A percentile compares a stretch with the other conserved stretches of the same genome.
These are phyloP conservation scores for Diplolepis rosae DNA, from an alignment of 2,888 invertebrate genomes.

Conservation along the genomic window DNA sequence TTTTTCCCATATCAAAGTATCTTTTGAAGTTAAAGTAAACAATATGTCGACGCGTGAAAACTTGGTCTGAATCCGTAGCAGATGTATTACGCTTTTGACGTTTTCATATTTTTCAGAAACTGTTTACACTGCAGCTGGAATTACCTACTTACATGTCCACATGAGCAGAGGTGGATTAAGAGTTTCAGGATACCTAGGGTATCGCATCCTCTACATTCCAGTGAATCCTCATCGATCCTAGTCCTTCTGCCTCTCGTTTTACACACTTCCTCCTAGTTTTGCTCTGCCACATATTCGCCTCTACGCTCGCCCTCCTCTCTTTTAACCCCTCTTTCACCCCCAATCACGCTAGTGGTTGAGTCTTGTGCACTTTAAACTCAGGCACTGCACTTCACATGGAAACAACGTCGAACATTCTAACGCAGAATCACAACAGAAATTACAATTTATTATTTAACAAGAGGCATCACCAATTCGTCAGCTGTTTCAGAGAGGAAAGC, in stretches of 20 bases:
- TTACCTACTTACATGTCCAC: slow-evolving; percentile 10
- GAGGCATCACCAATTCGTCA: background rate
- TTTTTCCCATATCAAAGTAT: background rate
- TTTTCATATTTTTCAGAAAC: background rate
- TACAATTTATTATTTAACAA: slow-evolving; percentile 4
- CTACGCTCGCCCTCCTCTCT: background rate
- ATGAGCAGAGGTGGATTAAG: slow-evolving; percentile 7
- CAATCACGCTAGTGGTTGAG: background rate
- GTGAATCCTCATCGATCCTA: slow-evolving; percentile 21
- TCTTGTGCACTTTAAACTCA: slow-evolving; percentile 4
- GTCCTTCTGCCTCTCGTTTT: background rate
- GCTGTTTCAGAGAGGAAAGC: background rate
- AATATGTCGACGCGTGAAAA: background rate
- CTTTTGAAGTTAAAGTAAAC: background rate
- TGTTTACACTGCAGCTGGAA: slow-evolving; percentile 4
- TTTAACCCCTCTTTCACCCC: background rate
- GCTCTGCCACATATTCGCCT: background rate
- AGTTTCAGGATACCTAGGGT: slow-evolving; percentile 6
- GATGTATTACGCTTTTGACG: background rate
- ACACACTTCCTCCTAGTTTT: background rate
- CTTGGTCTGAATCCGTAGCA: background rate
- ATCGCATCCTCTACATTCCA: slow-evolving; percentile 9
- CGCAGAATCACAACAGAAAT: background rate
- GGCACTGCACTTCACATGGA: slow-evolving; percentile 1
- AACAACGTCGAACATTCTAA: background rate